Percentiles rank a stretch among this genome's conserved stretches.
Evolutionary conservation across 2,113 vertebrate species (phyloP).

Genomic region (Hypocryptadius cinnamomeus): DNA sequence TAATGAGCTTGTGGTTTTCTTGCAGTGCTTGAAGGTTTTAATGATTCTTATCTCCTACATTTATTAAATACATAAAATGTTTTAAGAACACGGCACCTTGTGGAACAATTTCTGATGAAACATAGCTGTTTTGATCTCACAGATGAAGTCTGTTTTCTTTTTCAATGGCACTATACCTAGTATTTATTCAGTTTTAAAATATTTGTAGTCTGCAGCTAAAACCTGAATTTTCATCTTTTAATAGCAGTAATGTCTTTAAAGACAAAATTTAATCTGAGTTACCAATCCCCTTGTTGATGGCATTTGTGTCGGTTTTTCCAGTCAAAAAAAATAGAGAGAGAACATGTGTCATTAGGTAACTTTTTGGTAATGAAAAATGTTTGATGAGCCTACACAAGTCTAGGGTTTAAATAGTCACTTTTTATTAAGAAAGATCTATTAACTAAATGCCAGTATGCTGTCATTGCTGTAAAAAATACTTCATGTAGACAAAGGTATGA

Average conservation of each 20-base stretch:
- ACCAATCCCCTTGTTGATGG: rapidly evolving
- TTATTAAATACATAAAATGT: neutral
- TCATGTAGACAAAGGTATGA: neutral
- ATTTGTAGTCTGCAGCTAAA: neutral
- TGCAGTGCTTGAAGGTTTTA: neutral
- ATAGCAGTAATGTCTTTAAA: neutral
- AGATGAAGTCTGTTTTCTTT: neutral
- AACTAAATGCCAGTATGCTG: neutral
- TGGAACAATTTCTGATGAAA: neutral
- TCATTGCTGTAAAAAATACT: neutral
- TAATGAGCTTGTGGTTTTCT: neutral
- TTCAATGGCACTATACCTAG: neutral
- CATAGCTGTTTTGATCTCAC: neutral
- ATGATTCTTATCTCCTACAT: neutral
- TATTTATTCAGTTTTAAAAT: neutral
- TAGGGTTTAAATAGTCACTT: neutral
- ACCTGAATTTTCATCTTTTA: neutral
- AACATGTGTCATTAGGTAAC: rapidly evolving
- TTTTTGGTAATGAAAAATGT: neutral
- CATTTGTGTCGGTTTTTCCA: neutral
- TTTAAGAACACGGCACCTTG: neutral
- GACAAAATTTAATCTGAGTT: neutral
- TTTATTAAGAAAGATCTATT: neutral
- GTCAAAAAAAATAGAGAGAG: neutral
- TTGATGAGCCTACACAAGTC: neutral